Evolutionary conservation across 1,140 invertebrate species (phyloP).

Genomic region (Drosophila virilis): DNA sequence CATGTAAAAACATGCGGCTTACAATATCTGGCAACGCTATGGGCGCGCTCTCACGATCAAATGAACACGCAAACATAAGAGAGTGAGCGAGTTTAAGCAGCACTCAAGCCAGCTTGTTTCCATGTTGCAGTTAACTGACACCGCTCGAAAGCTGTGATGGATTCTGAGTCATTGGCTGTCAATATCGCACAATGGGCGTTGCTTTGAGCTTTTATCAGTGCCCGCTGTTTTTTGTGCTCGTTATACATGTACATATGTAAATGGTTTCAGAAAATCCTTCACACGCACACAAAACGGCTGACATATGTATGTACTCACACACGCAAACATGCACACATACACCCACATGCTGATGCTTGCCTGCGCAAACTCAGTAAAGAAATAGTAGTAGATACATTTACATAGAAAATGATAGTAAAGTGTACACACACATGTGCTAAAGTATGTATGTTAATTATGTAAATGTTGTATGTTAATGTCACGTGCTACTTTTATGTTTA

Average conservation of each 20-base stretch:
- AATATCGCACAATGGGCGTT: slow-evolving; percentile 52
- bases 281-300: slow-evolving; percentile 28
- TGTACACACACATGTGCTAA: slow-evolving; percentile 2
- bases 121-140: slow-evolving; percentile 15
- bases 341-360: slow-evolving; percentile 23
- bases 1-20: background rate
- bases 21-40: slow-evolving; percentile 37
- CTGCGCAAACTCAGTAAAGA: slow-evolving; percentile 65
- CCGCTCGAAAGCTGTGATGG: slow-evolving; percentile 29
- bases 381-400: slow-evolving; percentile 64
- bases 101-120: background rate
- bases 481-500: slow-evolving; percentile 37
- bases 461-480: slow-evolving; percentile 35
- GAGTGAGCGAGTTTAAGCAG: slow-evolving; percentile 1
- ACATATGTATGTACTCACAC: slow-evolving; percentile 21
- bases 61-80: slow-evolving; percentile 6
- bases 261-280: slow-evolving; percentile 58
- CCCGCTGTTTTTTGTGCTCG: slow-evolving; percentile 31
- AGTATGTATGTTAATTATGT: slow-evolving; percentile 29
- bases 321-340: slow-evolving; percentile 18
- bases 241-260: no score
- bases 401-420: slow-evolving; percentile 46
- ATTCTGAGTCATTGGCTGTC: slow-evolving; percentile 43
- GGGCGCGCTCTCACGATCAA: slow-evolving; percentile 20
- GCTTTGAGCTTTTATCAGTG: slow-evolving; percentile 59